These are phyloP conservation scores for Ptycholaimellus sp. DNA, from an alignment of 2,888 invertebrate genomes.

Conservation along the genomic window DNA sequence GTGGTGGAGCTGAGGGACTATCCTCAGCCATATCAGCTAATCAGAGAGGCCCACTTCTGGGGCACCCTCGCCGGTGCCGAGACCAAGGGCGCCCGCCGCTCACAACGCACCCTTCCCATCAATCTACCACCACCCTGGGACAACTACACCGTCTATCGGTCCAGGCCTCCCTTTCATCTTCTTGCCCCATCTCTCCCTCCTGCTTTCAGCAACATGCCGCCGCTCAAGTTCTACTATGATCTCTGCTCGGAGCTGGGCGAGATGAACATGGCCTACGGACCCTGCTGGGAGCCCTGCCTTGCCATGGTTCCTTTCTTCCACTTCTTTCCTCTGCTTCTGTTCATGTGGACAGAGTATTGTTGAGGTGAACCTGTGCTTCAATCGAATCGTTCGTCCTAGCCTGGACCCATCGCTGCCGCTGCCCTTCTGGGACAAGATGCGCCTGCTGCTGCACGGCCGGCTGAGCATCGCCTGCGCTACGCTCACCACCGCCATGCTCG, in stretches of 20 bases:
- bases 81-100: slow-evolving; percentile 11
- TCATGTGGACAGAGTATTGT: no score
- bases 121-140: slow-evolving; percentile 65
- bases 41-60: slow-evolving; percentile 58
- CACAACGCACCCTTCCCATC: slow-evolving; percentile 28
- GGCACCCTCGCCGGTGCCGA: slow-evolving; percentile 74
- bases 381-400: slow-evolving; percentile 36
- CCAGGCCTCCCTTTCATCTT: no score
- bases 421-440: slow-evolving; percentile 89
- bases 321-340: no score
- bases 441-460: slow-evolving; percentile 69
- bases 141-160: no score
- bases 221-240: slow-evolving; percentile 90
- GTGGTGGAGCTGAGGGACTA: slow-evolving; percentile 72
- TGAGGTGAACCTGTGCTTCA: slow-evolving; percentile 21
- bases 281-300: slow-evolving; percentile 94
- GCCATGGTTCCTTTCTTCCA: slow-evolving; percentile 39
- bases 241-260: slow-evolving; percentile 35
- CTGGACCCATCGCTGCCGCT: slow-evolving; percentile 73
- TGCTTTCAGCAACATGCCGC: slow-evolving; percentile 61
- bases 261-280: slow-evolving; percentile 79
- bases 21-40: slow-evolving; percentile 66
- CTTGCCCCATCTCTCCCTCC: no score
- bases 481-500: slow-evolving; percentile 59
- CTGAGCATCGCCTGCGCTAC: slow-evolving; percentile 62